A percentile compares a stretch with the other conserved stretches of the same genome.
phyloP scores from a whole-genome alignment of 2,113 vertebrate species.

The Pimephales promelas region DNA sequence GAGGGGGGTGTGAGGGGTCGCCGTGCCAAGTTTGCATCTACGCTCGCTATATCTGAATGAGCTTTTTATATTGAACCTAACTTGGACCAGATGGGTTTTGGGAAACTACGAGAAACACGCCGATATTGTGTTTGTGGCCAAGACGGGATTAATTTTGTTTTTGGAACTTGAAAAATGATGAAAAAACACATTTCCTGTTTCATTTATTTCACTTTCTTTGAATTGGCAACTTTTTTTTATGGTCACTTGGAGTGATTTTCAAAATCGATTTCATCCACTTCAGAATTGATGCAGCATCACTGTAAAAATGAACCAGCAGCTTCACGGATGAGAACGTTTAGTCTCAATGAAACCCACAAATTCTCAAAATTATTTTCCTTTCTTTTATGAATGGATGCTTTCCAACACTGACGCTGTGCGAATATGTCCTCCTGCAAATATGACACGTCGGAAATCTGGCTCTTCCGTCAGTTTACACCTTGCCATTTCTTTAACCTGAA shows the following conservation, averaged over 20 bases:
- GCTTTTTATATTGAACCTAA: slow-evolving; percentile 85
- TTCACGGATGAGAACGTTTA: slow-evolving; percentile 70
- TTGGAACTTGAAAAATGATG: slow-evolving; percentile 58
- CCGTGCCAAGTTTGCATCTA: slow-evolving; percentile 80
- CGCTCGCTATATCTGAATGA: slow-evolving; percentile 80
- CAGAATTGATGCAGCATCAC: slow-evolving; percentile 13
- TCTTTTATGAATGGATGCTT: slow-evolving; percentile 61
- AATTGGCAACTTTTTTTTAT: slow-evolving; percentile 40
- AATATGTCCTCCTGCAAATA: slow-evolving; percentile 14
- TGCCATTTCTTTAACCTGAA: slow-evolving; percentile 51
- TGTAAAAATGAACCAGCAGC: slow-evolving; percentile 67
- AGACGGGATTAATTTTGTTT: slow-evolving; percentile 66
- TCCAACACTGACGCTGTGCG: slow-evolving; percentile 63
- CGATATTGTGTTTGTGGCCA: slow-evolving; percentile 64
- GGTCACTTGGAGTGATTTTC: slow-evolving; percentile 46
- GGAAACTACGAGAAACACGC: slow-evolving; percentile 66
- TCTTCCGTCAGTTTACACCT: slow-evolving; percentile 56
- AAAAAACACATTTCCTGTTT: slow-evolving; percentile 65
- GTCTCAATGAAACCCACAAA: slow-evolving; percentile 74
- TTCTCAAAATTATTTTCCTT: slow-evolving; percentile 73
- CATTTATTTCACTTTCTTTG: slow-evolving; percentile 58
- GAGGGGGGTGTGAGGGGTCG: slow-evolving; percentile 57
- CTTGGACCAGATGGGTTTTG: slow-evolving; percentile 79
- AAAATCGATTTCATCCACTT: neutral
- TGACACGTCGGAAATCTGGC: slow-evolving; percentile 47